phyloP scores from a whole-genome alignment of 2,888 invertebrate species.

The Allophyes oxyacanthae region DNA sequence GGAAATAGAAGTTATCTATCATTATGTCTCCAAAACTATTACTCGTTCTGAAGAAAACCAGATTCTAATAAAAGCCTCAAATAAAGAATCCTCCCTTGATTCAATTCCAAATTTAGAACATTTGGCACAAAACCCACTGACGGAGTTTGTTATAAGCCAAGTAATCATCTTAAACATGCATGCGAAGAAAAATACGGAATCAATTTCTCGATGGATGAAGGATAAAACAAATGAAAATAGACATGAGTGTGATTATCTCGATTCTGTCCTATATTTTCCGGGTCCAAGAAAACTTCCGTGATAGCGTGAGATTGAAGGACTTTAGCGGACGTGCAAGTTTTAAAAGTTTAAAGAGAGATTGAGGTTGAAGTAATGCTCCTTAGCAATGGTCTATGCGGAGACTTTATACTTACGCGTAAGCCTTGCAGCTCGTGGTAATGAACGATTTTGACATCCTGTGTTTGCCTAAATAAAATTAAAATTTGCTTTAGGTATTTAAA shows the following conservation, averaged over 20 bases:
- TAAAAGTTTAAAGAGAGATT: no score
- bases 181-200: not conserved
- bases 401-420: no score
- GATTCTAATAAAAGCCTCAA: not conserved
- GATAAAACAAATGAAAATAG: not conserved
- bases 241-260: not conserved
- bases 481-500: no score
- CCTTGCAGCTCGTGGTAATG: no score
- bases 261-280: not conserved
- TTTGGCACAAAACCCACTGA: constrained; percentile 18
- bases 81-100: not conserved
- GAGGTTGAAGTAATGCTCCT: no score
- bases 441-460: no score
- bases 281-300: not conserved
- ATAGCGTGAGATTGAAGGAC: not conserved
- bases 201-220: not conserved
- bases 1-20: no score
- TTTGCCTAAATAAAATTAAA: no score
- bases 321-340: no score
- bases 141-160: constrained; percentile 17
- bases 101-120: constrained; percentile 9
- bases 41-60: constrained; percentile 1
- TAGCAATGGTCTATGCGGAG: no score
- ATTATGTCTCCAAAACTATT: no score
- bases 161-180: not conserved